phyloP scores from a whole-genome alignment of 2,888 invertebrate species.

The Chironomus riparius region DNA sequence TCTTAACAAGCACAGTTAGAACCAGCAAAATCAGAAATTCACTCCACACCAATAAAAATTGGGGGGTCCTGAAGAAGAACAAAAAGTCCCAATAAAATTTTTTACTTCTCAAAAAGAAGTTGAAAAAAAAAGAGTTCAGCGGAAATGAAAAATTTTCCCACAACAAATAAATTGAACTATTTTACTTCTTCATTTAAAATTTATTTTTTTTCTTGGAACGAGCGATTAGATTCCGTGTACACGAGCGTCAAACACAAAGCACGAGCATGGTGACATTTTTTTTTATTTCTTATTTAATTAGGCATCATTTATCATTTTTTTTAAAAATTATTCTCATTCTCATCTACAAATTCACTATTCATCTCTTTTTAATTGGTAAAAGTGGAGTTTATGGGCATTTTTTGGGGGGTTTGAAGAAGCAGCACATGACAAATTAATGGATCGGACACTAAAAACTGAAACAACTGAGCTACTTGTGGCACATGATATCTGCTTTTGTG shows the following conservation, averaged over 20 bases:
- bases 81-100: no score
- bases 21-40: no score
- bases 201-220: not conserved
- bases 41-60: no score
- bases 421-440: no score
- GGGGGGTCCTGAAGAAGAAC: no score
- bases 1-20: no score
- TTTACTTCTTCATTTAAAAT: not conserved
- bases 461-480: not conserved
- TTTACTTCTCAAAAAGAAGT: no score
- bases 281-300: not conserved
- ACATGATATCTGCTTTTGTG: constrained; percentile 4
- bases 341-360: no score
- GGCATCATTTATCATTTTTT: not conserved
- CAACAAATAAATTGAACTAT: not conserved
- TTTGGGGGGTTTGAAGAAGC: no score
- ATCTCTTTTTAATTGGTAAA: no score
- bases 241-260: not conserved
- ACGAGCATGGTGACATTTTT: not conserved
- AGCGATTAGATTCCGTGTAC: not conserved
- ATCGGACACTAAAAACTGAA: not conserved
- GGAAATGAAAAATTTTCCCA: not conserved
- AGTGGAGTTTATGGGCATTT: no score
- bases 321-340: not conserved
- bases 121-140: no score